A percentile compares a stretch with the other conserved stretches of the same genome.
Conservation (phyloP, 2,888 invertebrate genomes). For the Diaphora mendica region DNA sequence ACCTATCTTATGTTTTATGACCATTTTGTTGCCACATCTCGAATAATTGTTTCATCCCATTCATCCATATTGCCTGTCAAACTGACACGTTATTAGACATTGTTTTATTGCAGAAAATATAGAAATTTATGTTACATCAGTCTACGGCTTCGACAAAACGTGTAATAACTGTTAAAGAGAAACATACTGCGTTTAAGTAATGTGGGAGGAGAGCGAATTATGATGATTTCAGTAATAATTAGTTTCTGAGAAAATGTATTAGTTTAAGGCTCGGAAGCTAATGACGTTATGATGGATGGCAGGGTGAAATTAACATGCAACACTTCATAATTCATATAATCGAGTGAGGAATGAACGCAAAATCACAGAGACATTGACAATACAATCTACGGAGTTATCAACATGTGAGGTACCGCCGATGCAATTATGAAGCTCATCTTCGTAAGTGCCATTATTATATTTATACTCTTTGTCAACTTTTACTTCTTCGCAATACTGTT, state of each 20-base stretch:
- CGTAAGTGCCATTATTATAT: conserved; percentile 41
- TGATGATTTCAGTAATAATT: conserved; percentile 44
- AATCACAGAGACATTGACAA: conserved; percentile 62
- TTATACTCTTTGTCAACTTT: conserved; percentile 24
- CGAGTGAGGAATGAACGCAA: conserved; percentile 52
- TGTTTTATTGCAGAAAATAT: background rate
- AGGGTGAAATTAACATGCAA: conserved; percentile 54
- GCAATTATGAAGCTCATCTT: conserved; percentile 56
- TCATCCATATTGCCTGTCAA: background rate
- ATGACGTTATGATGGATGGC: conserved; percentile 61
- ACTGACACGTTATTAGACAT: background rate
- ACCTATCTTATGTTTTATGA: background rate
- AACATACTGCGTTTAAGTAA: background rate
- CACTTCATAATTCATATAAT: conserved; percentile 62
- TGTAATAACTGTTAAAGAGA: conserved; percentile 13
- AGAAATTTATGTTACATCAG: background rate
- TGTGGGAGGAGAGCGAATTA: background rate
- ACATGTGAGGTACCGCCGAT: conserved; percentile 9
- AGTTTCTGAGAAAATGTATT: conserved; percentile 55
- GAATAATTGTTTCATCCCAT: background rate
- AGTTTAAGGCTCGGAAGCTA: conserved; percentile 52
- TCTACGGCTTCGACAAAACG: conserved; percentile 6
- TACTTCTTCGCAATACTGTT: conserved; percentile 3
- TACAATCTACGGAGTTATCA: conserved; percentile 53
- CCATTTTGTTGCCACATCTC: background rate